A percentile compares a stretch with the other conserved stretches of the same genome.
These are phyloP conservation scores for Xiphophorus maculatus DNA, from an alignment of 2,113 vertebrate genomes.

Conservation along the genomic window DNA sequence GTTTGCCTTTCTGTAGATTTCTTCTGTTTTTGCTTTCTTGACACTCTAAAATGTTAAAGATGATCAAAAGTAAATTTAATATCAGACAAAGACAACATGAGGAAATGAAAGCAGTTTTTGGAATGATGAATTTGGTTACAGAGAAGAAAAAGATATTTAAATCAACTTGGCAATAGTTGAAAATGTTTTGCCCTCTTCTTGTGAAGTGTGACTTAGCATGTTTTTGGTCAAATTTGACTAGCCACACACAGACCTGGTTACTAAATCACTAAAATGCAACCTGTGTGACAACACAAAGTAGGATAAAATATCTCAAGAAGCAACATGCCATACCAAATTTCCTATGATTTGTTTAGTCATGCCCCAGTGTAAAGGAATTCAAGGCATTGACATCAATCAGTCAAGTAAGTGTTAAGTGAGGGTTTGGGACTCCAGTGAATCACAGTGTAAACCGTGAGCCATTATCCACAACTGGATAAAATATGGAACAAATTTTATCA, in stretches of 20 bases:
- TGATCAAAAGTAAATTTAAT: conserved; percentile 18
- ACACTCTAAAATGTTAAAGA: background rate
- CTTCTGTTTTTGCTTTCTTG: background rate
- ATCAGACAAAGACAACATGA: background rate
- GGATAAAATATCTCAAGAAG: background rate
- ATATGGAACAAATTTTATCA: no score
- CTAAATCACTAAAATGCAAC: background rate
- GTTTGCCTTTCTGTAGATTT: background rate
- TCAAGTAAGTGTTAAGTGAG: no score
- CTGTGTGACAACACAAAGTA: background rate
- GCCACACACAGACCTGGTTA: background rate
- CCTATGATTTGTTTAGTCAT: background rate
- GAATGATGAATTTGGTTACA: no score
- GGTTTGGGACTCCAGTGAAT: no score
- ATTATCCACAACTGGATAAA: no score
- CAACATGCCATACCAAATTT: no score
- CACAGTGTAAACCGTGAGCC: no score
- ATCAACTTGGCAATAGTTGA: no score
- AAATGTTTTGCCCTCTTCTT: no score
- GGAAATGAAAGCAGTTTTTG: background rate
- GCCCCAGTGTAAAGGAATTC: no score
- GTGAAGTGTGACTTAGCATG: background rate
- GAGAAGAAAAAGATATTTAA: no score
- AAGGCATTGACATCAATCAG: no score
- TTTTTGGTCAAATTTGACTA: background rate